Percentiles rank a stretch among this genome's conserved stretches.
Conservation (phyloP, 2,797 vertebrate species). For the Lates japonicus region DNA sequence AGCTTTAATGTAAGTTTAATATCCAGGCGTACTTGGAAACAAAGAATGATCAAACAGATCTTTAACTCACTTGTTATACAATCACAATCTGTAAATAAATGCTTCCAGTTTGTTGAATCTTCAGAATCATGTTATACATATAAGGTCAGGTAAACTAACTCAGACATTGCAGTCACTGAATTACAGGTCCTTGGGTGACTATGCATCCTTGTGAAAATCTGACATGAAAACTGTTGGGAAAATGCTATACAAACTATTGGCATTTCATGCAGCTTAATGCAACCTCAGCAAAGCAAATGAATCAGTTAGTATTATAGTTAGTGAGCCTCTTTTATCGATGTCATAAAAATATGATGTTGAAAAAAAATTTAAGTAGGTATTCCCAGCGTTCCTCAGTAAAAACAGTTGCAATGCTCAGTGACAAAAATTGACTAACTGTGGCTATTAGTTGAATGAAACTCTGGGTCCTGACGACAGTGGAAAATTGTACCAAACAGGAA, state of each 20-base stretch:
- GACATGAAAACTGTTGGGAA: not conserved
- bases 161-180: not conserved
- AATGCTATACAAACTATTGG: not conserved
- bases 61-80: conserved; percentile 19
- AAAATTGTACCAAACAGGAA: conserved; percentile 4
- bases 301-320: not conserved
- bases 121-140: not conserved
- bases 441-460: conserved; percentile 8
- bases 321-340: not conserved
- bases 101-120: conserved; percentile 19
- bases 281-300: not conserved
- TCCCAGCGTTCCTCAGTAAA: conserved; percentile 1
- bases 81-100: conserved; percentile 15
- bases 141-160: conserved; percentile 5
- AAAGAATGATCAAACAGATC: conserved; percentile 36
- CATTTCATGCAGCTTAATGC: conserved; percentile 7
- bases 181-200: not conserved
- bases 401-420: conserved; percentile 1
- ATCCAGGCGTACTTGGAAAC: conserved; percentile 4
- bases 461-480: not conserved
- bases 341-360: not conserved
- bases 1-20: not conserved
- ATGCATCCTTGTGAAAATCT: not conserved
- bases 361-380: conserved; percentile 15
- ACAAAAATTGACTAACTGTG: conserved; percentile 28